phyloP scores from a whole-genome alignment of 2,888 invertebrate genomes.

The Drosophila macrothrix region DNA sequence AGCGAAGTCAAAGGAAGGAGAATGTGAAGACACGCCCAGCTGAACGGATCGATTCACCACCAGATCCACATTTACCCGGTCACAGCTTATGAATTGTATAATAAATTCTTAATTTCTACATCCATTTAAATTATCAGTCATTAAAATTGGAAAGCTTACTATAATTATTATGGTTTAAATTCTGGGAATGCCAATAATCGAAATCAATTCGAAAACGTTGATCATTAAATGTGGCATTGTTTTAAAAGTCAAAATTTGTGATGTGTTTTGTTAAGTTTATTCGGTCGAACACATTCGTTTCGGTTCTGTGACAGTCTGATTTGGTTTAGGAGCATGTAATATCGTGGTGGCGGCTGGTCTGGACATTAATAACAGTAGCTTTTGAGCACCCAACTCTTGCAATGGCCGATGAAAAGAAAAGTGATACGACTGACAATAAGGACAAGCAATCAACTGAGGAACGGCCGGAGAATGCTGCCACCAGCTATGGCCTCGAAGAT shows the following conservation, averaged over 20 bases:
- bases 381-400: neutral
- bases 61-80: constrained; percentile 22
- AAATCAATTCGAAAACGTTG: neutral
- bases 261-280: neutral
- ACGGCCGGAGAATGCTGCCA: constrained; percentile 38
- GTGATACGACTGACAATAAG: neutral
- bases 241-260: constrained; percentile 16
- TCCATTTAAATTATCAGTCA: constrained; percentile 5
- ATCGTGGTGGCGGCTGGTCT: constrained; percentile 49
- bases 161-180: neutral
- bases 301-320: neutral
- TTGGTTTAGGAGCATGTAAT: constrained; percentile 26
- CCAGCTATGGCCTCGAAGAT: constrained; percentile 39
- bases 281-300: neutral
- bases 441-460: accelerated
- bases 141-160: neutral
- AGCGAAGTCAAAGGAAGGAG: neutral
- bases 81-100: constrained; percentile 9
- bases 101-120: constrained; percentile 15
- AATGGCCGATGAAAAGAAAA: constrained; percentile 28
- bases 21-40: neutral
- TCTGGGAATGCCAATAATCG: neutral
- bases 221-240: constrained; percentile 8
- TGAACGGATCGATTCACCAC: neutral
- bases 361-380: constrained; percentile 1